Conservation (phyloP, 2,797 vertebrate species). For the Gobio occitaniae region DNA sequence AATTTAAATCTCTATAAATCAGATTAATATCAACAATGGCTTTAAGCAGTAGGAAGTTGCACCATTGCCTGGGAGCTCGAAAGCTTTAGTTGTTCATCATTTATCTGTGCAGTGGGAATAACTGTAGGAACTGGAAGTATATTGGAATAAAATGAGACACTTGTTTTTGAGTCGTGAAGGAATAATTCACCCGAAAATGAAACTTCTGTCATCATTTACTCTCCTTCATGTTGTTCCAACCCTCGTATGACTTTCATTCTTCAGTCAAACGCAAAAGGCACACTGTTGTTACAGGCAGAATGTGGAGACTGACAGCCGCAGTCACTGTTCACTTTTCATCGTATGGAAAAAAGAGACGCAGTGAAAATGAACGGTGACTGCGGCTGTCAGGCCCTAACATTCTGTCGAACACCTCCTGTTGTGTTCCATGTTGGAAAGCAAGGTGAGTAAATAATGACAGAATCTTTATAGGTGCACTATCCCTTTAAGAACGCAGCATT, state of each 20-base stretch:
- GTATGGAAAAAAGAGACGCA: background rate
- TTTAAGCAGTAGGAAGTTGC: background rate
- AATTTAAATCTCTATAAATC: background rate
- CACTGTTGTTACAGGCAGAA: background rate
- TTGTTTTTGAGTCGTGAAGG: background rate
- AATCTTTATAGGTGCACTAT: background rate
- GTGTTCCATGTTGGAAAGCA: background rate
- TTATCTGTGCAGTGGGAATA: background rate
- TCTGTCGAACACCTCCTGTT: background rate
- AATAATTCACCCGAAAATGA: background rate
- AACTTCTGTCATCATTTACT: background rate
- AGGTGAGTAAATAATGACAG: background rate
- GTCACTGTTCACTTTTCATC: constrained; percentile 6
- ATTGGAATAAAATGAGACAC: constrained; percentile 12
- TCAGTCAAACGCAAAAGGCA: background rate
- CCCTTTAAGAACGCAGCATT: constrained; percentile 45
- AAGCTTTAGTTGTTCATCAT: constrained; percentile 4
- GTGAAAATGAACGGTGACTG: background rate
- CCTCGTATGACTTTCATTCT: background rate
- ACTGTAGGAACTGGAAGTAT: background rate
- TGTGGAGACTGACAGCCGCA: background rate
- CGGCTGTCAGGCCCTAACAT: background rate
- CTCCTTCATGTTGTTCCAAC: background rate
- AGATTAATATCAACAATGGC: background rate
- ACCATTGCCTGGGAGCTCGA: background rate